Conservation (phyloP, 2,888 invertebrate species). For the Aleiodes leptofemur region DNA sequence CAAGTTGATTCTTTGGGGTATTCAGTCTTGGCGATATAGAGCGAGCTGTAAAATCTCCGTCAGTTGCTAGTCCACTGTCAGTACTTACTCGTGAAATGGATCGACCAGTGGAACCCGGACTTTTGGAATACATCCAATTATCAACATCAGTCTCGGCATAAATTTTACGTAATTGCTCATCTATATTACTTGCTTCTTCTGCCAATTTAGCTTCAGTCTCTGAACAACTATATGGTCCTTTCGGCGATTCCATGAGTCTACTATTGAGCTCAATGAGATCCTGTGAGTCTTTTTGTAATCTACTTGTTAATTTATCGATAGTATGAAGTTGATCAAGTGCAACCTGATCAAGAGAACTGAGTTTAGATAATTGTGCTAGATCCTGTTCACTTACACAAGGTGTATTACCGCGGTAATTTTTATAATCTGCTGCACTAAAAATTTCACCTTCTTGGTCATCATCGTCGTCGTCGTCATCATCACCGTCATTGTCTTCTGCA, state of each 20-base stretch:
- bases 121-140: slow-evolving; percentile 83
- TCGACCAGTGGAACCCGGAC: slow-evolving; percentile 77
- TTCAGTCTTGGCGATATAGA: slow-evolving; percentile 72
- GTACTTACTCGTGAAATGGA: slow-evolving; percentile 74
- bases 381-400: slow-evolving; percentile 88
- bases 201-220: slow-evolving; percentile 80
- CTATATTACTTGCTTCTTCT: slow-evolving; percentile 82
- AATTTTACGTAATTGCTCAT: slow-evolving; percentile 83
- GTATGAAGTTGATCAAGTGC: slow-evolving; percentile 87
- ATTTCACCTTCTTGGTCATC: slow-evolving; percentile 80
- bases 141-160: slow-evolving; percentile 81
- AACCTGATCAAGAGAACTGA: slow-evolving; percentile 86
- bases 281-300: slow-evolving; percentile 87
- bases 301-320: slow-evolving; percentile 85
- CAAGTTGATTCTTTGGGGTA: slow-evolving; percentile 68
- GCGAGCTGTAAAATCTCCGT: slow-evolving; percentile 78
- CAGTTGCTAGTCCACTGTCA: slow-evolving; percentile 79
- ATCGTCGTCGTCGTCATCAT: slow-evolving; percentile 75
- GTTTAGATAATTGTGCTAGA: slow-evolving; percentile 84
- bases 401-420: slow-evolving; percentile 85
- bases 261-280: slow-evolving; percentile 86
- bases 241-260: slow-evolving; percentile 82
- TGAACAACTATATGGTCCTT: slow-evolving; percentile 72
- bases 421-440: slow-evolving; percentile 86
- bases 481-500: not conserved